phyloP scores from a whole-genome alignment of 2,888 invertebrate genomes.

The Caenorhabditis virilis region DNA sequence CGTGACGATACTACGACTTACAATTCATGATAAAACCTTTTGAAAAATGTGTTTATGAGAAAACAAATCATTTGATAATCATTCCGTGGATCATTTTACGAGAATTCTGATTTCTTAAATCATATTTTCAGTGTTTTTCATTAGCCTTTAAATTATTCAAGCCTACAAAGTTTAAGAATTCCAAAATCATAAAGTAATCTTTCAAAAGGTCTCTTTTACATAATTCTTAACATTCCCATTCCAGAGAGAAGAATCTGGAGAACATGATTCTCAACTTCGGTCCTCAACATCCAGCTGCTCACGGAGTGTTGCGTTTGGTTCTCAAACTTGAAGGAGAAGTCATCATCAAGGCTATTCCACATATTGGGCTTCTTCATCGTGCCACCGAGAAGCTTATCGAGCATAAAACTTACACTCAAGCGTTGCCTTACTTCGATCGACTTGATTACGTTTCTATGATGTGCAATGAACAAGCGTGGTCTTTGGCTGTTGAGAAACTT shows the following conservation, averaged over 20 bases:
- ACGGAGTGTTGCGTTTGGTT: slow-evolving; percentile 85
- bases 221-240: too few species aligned
- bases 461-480: slow-evolving; percentile 97
- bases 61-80: too few species aligned
- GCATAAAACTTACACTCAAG: slow-evolving; percentile 93
- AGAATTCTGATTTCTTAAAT: too few species aligned
- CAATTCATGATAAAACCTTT: too few species aligned
- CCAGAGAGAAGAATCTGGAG: slow-evolving; percentile 79
- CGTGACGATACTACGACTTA: too few species aligned
- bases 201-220: too few species aligned
- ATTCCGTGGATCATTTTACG: too few species aligned
- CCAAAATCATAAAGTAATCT: too few species aligned
- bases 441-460: slow-evolving; percentile 97
- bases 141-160: too few species aligned
- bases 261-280: slow-evolving; percentile 89
- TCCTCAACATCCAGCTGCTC: slow-evolving; percentile 92
- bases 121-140: too few species aligned
- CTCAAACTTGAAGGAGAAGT: slow-evolving; percentile 85
- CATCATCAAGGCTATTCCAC: slow-evolving; percentile 88
- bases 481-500: slow-evolving; percentile 91
- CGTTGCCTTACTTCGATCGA: slow-evolving; percentile 92
- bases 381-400: slow-evolving; percentile 98
- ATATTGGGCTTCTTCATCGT: slow-evolving; percentile 93
- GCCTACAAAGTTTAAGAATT: too few species aligned
- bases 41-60: too few species aligned